Evolutionary conservation across 2,113 vertebrate genomes (phyloP), one percentile per base, ranked within the genome.

Genomic region (Carollia perspicillata): DNA sequence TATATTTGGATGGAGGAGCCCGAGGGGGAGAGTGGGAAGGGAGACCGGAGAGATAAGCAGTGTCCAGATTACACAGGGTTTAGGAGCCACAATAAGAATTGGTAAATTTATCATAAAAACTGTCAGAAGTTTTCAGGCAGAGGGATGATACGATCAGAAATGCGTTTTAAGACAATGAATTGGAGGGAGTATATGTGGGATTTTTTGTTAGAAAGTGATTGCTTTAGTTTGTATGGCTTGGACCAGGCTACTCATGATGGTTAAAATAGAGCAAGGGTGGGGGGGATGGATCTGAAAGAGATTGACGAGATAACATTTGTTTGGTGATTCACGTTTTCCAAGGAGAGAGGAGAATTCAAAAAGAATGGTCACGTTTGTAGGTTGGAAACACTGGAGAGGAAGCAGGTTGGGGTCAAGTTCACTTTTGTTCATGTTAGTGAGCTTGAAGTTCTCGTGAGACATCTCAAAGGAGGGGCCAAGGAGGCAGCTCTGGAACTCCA

Each of bases 41-140:
- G 44, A 71, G n/a, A 18, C 49, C 37, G 6, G 17, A 47, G 58
- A 84, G 40, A 63, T 28, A 90, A 93, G n/a, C 44, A 17, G 33
- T 9, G 44, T 44, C 51, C 77, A 92, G 40, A 55, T 84, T 87
- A n/a, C 78, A 53, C 42, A 79, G 93, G 35, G 66, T 18, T 88
- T 60, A 78, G 42, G 71, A 55, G 35, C 33, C 26, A 37, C 47
- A 78, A 83, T 78, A 78, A 74, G 37, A 86, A 88, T 47, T 78
- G 85, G 89, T 44, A 85, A 94, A 95, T 94, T 74, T 53, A 93
- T 78, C 47, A 23, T 83, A 53, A 81, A 89, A 93, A 33, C 55
- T 13, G 23, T 86, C 81, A 88, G 49, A 92, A 77, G 30, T 14
- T 87, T 95, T 92, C 55, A 93, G 86, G 77, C 42, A 49, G 47